These are phyloP conservation scores for Candidula unifasciata DNA, from an alignment of 2,888 invertebrate genomes.

Conservation along the genomic window DNA sequence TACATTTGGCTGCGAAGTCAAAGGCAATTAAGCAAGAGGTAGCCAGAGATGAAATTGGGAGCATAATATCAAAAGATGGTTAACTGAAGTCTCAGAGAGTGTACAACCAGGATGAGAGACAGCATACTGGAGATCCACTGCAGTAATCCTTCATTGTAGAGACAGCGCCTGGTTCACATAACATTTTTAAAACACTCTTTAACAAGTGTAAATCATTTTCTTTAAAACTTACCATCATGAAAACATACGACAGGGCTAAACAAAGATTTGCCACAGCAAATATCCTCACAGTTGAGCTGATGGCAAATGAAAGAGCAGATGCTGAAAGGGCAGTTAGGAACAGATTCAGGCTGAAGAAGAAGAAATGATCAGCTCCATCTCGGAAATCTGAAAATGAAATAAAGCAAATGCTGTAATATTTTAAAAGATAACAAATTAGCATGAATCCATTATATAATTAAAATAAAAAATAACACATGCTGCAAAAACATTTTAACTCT, in stretches of 20 bases:
- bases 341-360: conserved; percentile 72
- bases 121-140: too few species aligned
- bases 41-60: too few species aligned
- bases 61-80: too few species aligned
- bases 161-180: too few species aligned
- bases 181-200: too few species aligned
- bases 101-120: too few species aligned
- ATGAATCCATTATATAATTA: not conserved
- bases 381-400: conserved; percentile 63
- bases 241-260: conserved; percentile 74
- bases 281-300: conserved; percentile 73
- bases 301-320: conserved; percentile 73
- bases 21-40: too few species aligned
- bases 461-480: too few species aligned
- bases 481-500: too few species aligned
- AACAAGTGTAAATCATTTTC: not conserved
- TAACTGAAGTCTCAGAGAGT: too few species aligned
- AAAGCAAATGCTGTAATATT: not conserved
- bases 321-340: conserved; percentile 75
- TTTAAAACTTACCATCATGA: conserved; percentile 75
- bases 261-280: conserved; percentile 75
- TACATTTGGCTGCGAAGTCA: too few species aligned
- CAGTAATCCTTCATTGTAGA: too few species aligned
- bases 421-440: not conserved
- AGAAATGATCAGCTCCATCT: conserved; percentile 68